Evolutionary conservation across 35 echinoderm and acorn worm genomes (phyloP), one percentile per base, ranked within the genome.

Genomic region (Anneissia japonica): DNA sequence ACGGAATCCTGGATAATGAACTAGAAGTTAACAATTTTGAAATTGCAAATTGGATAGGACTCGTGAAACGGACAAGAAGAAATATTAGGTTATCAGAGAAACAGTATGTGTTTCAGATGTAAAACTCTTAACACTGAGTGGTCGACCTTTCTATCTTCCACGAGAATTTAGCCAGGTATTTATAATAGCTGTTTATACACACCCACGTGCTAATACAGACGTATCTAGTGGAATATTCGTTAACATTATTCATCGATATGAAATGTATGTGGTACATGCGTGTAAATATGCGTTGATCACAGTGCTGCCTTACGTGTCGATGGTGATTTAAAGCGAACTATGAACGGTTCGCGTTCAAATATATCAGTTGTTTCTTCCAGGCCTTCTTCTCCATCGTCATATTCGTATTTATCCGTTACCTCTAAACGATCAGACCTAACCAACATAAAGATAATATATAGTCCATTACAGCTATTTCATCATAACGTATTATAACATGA

Each of bases 101-200:
- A 45, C 34, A 35, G 29, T 92, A 19, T 92, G 90, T 75, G 76
- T 64, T 39, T 77, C 72, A 28, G 90, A 92, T 74, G 87, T 87
- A 37, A 83, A 93, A 82, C 38, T 89, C 26, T 34, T 93, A 17
- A 86, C 87, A 0, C 76, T 93, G 32, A 83, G 87, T 19, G n/a
- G 86, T 17, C 38, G 87, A 37, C 92, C 92, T 32, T 89, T 73
- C 38, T 94, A 94, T 35, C 81, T 90, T 17, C 92, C 88, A 0
- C 73, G 88, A 72, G 88, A 94, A 77, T 84, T 94, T 83, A 19
- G 46, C 0, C 41, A 86, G 51, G 46, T 94, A 40, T 94, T 90
- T 35, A 35, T 89, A 38, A 86, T 64, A 23, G 79, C 83, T 46
- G 84, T 92, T 31, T 93, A 93, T 40, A 74, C 86, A 23, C 86